Evolutionary conservation across 2,113 vertebrate genomes (phyloP).

Genomic region (Orycteropus afer): DNA sequence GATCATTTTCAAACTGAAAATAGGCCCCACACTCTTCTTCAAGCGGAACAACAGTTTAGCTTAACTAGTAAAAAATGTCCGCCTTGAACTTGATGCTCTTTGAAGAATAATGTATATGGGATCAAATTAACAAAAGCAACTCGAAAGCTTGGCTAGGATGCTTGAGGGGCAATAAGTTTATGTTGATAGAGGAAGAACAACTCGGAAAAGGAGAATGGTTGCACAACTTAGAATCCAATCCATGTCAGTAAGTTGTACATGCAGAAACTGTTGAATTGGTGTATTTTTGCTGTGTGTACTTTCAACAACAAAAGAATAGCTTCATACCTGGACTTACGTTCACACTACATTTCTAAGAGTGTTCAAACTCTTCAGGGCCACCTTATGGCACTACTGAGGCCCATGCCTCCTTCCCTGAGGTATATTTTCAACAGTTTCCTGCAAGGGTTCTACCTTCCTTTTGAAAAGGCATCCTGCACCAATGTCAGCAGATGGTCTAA

Average conservation of each 20-base stretch:
- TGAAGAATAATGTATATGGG: neutral
- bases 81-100: too few species aligned
- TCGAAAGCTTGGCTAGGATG: neutral
- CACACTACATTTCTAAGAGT: rapidly evolving
- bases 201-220: neutral
- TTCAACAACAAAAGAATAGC: too few species aligned
- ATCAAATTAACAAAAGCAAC: neutral
- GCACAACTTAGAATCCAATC: neutral
- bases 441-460: neutral
- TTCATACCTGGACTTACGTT: rapidly evolving
- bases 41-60: neutral
- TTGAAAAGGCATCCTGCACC: neutral
- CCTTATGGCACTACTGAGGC: rapidly evolving
- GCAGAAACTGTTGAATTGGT: too few species aligned
- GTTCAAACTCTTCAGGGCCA: neutral
- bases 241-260: neutral
- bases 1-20: neutral
- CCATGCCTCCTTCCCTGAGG: neutral
- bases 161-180: neutral
- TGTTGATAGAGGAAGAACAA: neutral
- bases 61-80: too few species aligned
- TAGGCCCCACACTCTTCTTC: neutral
- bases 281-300: too few species aligned
- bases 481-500: neutral
- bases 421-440: neutral